These are phyloP conservation scores for Penaeus japonicus DNA, from an alignment of 1,140 invertebrate genomes.

Conservation along the genomic window DNA sequence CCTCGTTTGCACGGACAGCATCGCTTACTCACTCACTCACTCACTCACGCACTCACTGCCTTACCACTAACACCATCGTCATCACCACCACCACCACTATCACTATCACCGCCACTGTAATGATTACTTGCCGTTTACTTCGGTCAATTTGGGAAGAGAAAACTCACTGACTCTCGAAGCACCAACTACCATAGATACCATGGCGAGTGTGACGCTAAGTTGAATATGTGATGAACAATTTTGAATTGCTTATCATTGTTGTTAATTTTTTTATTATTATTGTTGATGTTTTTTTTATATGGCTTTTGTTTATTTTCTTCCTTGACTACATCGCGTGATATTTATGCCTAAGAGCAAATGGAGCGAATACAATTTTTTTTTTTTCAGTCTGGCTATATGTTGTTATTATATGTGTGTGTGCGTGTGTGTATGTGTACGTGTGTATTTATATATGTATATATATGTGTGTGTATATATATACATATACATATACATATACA, in stretches of 20 bases:
- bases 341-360: too few species aligned
- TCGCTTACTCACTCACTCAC: too few species aligned
- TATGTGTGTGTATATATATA: not conserved
- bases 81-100: too few species aligned
- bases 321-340: not conserved
- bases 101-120: too few species aligned
- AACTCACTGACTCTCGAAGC: too few species aligned
- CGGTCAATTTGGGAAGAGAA: too few species aligned
- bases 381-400: not conserved
- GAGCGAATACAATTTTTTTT: not conserved
- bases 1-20: too few species aligned
- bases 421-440: not conserved
- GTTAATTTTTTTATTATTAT: constrained; percentile 2
- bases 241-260: constrained; percentile 2
- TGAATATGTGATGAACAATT: not conserved
- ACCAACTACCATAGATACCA: too few species aligned
- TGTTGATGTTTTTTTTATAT: too few species aligned
- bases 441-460: not conserved
- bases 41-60: too few species aligned
- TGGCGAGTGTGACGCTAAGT: not conserved
- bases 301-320: not conserved
- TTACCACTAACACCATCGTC: too few species aligned
- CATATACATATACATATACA: not conserved
- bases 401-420: not conserved
- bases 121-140: too few species aligned